These are phyloP conservation scores for Aspidiotus rigidus DNA, from an alignment of 2,888 invertebrate genomes.

Conservation along the genomic window DNA sequence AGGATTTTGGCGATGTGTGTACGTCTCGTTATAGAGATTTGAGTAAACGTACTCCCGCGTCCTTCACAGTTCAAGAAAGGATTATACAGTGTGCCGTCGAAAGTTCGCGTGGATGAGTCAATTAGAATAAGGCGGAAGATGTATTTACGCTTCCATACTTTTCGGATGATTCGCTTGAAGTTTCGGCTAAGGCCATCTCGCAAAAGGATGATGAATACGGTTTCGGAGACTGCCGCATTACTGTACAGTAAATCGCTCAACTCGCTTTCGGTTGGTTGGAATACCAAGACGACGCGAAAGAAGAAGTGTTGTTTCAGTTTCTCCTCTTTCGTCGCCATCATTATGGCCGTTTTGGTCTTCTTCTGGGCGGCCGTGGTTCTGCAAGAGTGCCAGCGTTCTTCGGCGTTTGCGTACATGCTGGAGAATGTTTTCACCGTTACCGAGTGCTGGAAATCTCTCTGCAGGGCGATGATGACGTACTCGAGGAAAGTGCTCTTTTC, in stretches of 20 bases:
- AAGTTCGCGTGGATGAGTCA: background rate
- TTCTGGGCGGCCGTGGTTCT: no score
- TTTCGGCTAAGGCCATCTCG: background rate
- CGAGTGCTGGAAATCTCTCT: background rate
- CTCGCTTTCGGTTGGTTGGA: background rate
- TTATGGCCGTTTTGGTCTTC: no score
- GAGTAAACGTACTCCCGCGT: background rate
- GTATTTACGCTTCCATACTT: conserved; percentile 12
- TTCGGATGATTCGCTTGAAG: conserved; percentile 1
- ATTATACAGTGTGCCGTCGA: conserved; percentile 5
- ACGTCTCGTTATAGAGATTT: background rate
- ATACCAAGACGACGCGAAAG: background rate
- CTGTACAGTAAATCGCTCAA: conserved; percentile 13
- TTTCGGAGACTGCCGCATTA: background rate
- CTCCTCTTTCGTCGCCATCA: no score
- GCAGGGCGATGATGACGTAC: background rate
- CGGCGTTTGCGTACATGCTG: background rate
- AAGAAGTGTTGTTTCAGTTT: background rate
- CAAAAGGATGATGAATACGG: background rate
- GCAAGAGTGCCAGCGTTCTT: background rate
- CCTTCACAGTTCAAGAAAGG: conserved; percentile 5
- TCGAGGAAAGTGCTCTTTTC: background rate
- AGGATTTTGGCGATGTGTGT: background rate
- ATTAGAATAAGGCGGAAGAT: conserved; percentile 8
- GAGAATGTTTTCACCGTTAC: conserved; percentile 6